Evolutionary conservation across 2,113 vertebrate genomes (phyloP).

Genomic region (Hystrix brachyura): DNA sequence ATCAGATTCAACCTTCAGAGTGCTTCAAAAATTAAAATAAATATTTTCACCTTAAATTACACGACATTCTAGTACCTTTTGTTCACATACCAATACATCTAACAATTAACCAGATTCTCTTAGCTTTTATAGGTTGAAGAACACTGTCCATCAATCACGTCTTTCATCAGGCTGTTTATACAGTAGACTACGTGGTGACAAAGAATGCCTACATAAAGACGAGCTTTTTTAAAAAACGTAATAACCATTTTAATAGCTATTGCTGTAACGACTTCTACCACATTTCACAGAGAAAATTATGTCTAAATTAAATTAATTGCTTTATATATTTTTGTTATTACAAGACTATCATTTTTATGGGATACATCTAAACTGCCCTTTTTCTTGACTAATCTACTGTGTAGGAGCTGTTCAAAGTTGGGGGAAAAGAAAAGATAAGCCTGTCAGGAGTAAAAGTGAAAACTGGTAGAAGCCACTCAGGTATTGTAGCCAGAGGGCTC

Average conservation of each 20-base stretch:
- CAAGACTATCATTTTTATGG: conserved; percentile 58
- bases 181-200: conserved; percentile 69
- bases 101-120: conserved; percentile 80
- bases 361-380: conserved; percentile 26
- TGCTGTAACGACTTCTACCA: conserved; percentile 63
- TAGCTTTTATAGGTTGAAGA: conserved; percentile 81
- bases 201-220: conserved; percentile 66
- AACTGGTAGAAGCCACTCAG: conserved; percentile 63
- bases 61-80: conserved; percentile 73
- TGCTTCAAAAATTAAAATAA: conserved; percentile 82
- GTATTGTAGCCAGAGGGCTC: conserved; percentile 82
- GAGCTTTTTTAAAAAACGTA: conserved; percentile 80
- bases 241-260: conserved; percentile 84
- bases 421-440: not conserved
- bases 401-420: conserved; percentile 22
- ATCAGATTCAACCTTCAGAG: conserved; percentile 73
- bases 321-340: conserved; percentile 80
- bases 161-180: conserved; percentile 82
- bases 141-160: conserved; percentile 81
- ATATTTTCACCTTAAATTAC: conserved; percentile 80
- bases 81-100: conserved; percentile 68
- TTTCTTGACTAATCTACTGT: conserved; percentile 65
- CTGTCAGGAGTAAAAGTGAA: conserved; percentile 63
- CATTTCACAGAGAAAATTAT: conserved; percentile 67
- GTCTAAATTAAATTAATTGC: conserved; percentile 82